Evolutionary conservation across 92 coral and sea anemone species (phyloP).

Genomic region (Micromussa lordhowensis): DNA sequence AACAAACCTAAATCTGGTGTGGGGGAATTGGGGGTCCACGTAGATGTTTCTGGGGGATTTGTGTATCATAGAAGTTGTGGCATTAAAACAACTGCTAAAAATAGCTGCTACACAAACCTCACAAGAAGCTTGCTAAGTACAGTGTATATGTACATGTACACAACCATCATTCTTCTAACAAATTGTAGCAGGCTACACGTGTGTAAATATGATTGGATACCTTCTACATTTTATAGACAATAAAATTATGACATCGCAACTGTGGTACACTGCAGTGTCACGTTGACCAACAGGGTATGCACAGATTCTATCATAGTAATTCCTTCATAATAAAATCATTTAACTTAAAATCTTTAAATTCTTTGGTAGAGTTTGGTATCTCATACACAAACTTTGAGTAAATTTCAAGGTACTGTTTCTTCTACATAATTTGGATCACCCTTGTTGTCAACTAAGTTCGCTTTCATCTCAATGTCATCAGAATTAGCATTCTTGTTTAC

Average conservation of each 20-base stretch:
- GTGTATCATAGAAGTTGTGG: no score
- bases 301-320: background rate
- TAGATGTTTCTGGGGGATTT: no score
- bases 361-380: background rate
- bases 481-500: slow-evolving; percentile 47
- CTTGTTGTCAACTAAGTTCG: slow-evolving; percentile 82
- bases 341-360: background rate
- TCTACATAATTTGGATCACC: slow-evolving; percentile 72
- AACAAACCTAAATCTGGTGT: background rate
- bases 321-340: background rate
- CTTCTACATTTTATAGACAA: background rate
- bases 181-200: no score
- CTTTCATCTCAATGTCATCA: slow-evolving; percentile 93
- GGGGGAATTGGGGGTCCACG: no score
- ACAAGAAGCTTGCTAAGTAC: no score
- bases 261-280: background rate
- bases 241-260: background rate
- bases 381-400: background rate
- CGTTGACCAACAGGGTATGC: background rate
- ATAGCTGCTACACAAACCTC: no score
- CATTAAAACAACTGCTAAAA: no score
- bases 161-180: no score
- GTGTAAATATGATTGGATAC: background rate
- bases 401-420: background rate
- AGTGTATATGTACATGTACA: no score